Base-by-base conservation (phyloP, 2,888 invertebrate genomes). In the Nemurella pictetii region DNA sequence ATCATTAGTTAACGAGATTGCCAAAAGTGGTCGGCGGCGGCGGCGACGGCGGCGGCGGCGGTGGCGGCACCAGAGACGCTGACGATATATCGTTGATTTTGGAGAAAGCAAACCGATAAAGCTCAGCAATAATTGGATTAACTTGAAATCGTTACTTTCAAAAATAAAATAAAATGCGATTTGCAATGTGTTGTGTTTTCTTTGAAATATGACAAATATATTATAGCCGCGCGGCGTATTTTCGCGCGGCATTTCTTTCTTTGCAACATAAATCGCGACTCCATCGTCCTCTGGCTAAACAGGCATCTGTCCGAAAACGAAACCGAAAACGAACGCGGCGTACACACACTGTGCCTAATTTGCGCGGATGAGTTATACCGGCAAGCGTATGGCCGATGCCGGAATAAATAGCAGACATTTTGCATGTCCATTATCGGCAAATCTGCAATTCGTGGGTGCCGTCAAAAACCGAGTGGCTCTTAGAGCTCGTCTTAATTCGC, bases 1-100 rank as follows among this genome's bases (percentile, higher is more conserved):
- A 81, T 82, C 55, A 72, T 82, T 82, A 82, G 29, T n/a, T 55
- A 55, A 55, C 29, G 72, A 82, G 82, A 82, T 82, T 36, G 82
- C 82, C 82, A 27, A 27, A 82, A 28, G 55, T 72, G 72, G 82
- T 7, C n/a, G 1, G 55, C 55, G 55, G 20, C 55, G 55, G 12
- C 55, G 55, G 12, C 55, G 55, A 20, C 15, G 55, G 20, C 20
- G 1, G 55, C 55, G 55, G 20, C 55, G 55, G 12, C 55, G 55
- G 12, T 20, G 55, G 55, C 15, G 55, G 20, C 20, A 20, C 5
- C 15, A 55, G 55, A 30, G 78, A 27, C 26, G 77, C 26, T 77
- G 4, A 77, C 26, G 25, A 55, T 82, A 55, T 82, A 5, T 36
- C 35, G 30, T 72, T 12, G 27, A 7, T 55, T 55, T 55, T 20